phyloP scores from a whole-genome alignment of 2,113 vertebrate genomes.

The Syngnathus floridae region DNA sequence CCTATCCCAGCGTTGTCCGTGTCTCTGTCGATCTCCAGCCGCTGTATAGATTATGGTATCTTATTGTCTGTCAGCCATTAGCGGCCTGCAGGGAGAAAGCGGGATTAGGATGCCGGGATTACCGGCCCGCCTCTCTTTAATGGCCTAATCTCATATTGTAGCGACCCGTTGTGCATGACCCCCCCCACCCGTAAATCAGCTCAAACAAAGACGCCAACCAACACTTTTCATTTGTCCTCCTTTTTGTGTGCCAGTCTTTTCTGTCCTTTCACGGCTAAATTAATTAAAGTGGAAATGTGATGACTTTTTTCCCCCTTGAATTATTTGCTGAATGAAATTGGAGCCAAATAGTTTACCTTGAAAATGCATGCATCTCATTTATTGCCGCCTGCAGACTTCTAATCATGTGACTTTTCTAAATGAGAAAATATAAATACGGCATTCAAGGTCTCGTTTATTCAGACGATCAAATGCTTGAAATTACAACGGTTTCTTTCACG shows the following conservation, averaged over 20 bases:
- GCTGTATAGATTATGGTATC: slow-evolving; percentile 52
- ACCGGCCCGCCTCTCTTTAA: slow-evolving; percentile 52
- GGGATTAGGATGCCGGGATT: slow-evolving; percentile 64
- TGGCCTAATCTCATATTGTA: slow-evolving; percentile 62
- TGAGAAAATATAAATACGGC: background rate
- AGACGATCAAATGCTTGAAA: background rate
- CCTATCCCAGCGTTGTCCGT: background rate
- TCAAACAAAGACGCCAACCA: slow-evolving; percentile 37
- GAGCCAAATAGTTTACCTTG: slow-evolving; percentile 1
- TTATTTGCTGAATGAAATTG: slow-evolving; percentile 5
- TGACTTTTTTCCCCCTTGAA: slow-evolving; percentile 5
- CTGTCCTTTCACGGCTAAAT: slow-evolving; percentile 38
- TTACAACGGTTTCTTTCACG: background rate
- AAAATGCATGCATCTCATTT: background rate
- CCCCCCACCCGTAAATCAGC: slow-evolving; percentile 57
- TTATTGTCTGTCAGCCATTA: slow-evolving; percentile 67
- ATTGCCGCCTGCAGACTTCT: background rate
- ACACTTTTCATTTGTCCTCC: slow-evolving; percentile 28
- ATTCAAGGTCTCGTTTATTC: background rate
- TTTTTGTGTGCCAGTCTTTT: slow-evolving; percentile 27
- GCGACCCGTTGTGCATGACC: slow-evolving; percentile 41
- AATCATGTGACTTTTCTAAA: background rate
- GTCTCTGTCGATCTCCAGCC: slow-evolving; percentile 37
- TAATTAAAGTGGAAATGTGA: slow-evolving; percentile 29
- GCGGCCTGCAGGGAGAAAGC: slow-evolving; percentile 38